Evolutionary conservation across 2,888 invertebrate species (phyloP).

Genomic region (Oxycera nigricornis): DNA sequence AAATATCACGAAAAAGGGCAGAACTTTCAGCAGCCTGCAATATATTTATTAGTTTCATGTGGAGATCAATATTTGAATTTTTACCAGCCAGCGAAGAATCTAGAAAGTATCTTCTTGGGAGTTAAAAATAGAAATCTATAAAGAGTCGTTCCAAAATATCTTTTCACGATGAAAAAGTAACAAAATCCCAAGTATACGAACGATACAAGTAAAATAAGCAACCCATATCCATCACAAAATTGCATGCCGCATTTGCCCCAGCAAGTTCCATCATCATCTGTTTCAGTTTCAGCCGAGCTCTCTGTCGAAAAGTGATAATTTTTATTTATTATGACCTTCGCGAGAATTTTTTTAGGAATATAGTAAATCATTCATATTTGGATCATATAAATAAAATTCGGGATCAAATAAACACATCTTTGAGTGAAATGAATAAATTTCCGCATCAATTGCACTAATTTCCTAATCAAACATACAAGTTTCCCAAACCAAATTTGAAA

Average conservation of each 20-base stretch:
- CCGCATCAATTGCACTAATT: no score
- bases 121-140: not conserved
- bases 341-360: not conserved
- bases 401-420: no score
- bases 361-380: not conserved
- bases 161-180: conserved; percentile 71
- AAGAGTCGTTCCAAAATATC: no score
- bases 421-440: no score
- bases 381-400: no score
- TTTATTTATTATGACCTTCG: not conserved
- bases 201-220: conserved; percentile 70
- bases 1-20: conserved; percentile 63
- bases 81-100: not conserved
- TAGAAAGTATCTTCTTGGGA: not conserved
- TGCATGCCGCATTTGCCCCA: conserved; percentile 54
- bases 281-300: conserved; percentile 36
- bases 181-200: conserved; percentile 69
- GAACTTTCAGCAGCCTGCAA: conserved; percentile 63
- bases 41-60: not conserved
- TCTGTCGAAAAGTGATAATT: conserved; percentile 28
- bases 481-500: no score
- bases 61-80: not conserved
- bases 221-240: conserved; percentile 75
- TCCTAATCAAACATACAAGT: no score
- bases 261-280: conserved; percentile 44